A percentile compares a stretch with the other conserved stretches of the same genome.
phyloP scores from a whole-genome alignment of 2,888 invertebrate species.

The Ctenicera cuprea region DNA sequence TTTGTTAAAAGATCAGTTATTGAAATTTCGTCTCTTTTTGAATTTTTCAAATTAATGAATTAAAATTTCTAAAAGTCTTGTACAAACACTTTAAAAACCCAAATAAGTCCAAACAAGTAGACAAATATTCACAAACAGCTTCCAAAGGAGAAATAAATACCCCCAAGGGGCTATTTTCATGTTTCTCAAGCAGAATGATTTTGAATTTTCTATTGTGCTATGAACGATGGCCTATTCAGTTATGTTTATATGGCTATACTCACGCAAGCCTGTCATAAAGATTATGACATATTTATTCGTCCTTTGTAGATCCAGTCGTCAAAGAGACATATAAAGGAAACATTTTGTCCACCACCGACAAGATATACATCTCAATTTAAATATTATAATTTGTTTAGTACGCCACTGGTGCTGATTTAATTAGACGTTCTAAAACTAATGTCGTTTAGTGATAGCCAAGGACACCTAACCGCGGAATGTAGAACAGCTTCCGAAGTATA shows the following conservation, averaged over 20 bases:
- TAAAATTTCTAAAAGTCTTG: background rate
- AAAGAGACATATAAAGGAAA: background rate
- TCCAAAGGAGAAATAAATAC: background rate
- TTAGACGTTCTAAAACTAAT: conserved; percentile 25
- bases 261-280: conserved; percentile 35
- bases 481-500: conserved; percentile 45
- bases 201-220: conserved; percentile 13
- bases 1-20: background rate
- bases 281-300: conserved; percentile 42
- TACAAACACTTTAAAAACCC: background rate
- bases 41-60: too few relatives aligned
- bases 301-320: conserved; percentile 9
- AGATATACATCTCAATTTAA: background rate
- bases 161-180: background rate
- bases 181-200: conserved; percentile 9
- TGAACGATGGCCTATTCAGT: conserved; percentile 15
- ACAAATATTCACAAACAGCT: background rate
- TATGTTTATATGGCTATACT: conserved; percentile 25
- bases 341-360: background rate
- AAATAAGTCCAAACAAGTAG: background rate
- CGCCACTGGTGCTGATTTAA: conserved; percentile 23
- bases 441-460: conserved; percentile 35
- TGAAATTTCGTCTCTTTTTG: too few relatives aligned
- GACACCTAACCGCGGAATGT: conserved; percentile 49
- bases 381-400: background rate